Conservation (phyloP, 2,888 invertebrate species). For the Ceramica pisi region DNA sequence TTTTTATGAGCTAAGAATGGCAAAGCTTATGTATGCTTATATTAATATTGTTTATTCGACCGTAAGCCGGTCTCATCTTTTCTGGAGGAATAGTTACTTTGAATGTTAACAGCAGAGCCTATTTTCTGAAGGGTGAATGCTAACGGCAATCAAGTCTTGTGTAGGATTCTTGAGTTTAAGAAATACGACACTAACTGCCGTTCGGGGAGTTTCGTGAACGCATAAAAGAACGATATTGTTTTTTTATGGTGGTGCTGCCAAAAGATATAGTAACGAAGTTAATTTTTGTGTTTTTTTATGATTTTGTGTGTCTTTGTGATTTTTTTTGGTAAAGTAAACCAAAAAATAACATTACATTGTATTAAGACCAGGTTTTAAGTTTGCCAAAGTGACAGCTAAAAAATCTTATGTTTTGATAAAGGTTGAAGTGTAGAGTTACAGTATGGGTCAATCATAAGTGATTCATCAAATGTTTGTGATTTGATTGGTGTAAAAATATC, state of each 20-base stretch:
- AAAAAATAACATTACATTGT: too few relatives aligned
- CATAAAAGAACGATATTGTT: conserved; percentile 46
- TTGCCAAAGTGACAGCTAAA: too few relatives aligned
- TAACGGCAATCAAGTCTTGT: conserved; percentile 37
- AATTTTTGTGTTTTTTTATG: conserved; percentile 32
- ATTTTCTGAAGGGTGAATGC: conserved; percentile 27
- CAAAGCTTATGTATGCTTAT: conserved; percentile 84
- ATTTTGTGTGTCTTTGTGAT: not conserved
- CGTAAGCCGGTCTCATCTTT: conserved; percentile 70
- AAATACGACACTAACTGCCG: conserved; percentile 47
- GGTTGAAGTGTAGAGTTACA: too few relatives aligned
- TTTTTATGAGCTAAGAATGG: conserved; percentile 89
- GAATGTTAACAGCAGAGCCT: conserved; percentile 47
- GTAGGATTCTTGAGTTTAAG: conserved; percentile 41
- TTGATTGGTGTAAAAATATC: too few relatives aligned
- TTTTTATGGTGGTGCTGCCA: conserved; percentile 32
- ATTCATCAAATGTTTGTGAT: too few relatives aligned
- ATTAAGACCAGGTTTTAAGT: too few relatives aligned
- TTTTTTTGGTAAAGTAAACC: too few relatives aligned
- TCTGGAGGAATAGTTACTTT: conserved; percentile 64
- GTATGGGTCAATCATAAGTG: too few relatives aligned
- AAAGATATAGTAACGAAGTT: conserved; percentile 35
- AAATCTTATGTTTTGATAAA: too few relatives aligned
- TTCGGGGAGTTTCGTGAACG: conserved; percentile 39
- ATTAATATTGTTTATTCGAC: conserved; percentile 85